Base-by-base conservation (phyloP, 2,113 vertebrate species). In the Sturnira hondurensis region DNA sequence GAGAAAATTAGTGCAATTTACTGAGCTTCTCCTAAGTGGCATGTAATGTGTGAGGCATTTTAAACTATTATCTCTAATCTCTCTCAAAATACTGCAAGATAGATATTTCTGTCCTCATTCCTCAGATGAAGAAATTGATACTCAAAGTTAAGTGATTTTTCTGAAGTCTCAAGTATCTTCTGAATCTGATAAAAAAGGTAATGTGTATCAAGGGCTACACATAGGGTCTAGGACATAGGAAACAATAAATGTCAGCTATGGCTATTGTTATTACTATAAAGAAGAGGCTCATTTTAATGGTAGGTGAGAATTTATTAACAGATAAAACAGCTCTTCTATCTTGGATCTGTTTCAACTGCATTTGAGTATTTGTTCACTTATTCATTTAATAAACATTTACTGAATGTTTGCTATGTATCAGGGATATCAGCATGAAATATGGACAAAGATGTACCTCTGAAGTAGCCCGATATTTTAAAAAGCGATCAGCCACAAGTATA, bases 1-100 rank as follows among this genome's bases (percentile, higher is more conserved):
- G n/a, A 89, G 54, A 82, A 92, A 93, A 89, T 52, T 67, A 83
- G 15, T 58, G n/a, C 14, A 67, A 73, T 92, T 93, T 45, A 80
- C 36, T 5, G 13, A 86, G 15, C n/a, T 67, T 70, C 22, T 78
- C 31, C 33, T 73, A 88, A 68, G 47, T 28, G 11, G 24, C 16
- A 85, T 36, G 24, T 63, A n/a, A 33, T 61, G 9, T 56, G 4
- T 84, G 58, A 58, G 15, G 15, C 7, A 73, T 67, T 96, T 91
- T 58, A 89, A 82, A 87, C 61, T 33, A n/a, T 82, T 82, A 45
- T 81, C 15, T 94, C 50, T 86, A 92, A 91, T 81, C 19, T 5
- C 9, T 73, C 4, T 26, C 31, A 20, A 61, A 65, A 78, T 91
- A 36, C 36, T 91, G 5, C n/a, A 88, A 81, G 24, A 52, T 41